Percentiles rank a stretch among this genome's conserved stretches.
These are phyloP conservation scores for Pseudomyrmex cubaensis DNA, from an alignment of 1,140 invertebrate genomes.

Conservation along the genomic window DNA sequence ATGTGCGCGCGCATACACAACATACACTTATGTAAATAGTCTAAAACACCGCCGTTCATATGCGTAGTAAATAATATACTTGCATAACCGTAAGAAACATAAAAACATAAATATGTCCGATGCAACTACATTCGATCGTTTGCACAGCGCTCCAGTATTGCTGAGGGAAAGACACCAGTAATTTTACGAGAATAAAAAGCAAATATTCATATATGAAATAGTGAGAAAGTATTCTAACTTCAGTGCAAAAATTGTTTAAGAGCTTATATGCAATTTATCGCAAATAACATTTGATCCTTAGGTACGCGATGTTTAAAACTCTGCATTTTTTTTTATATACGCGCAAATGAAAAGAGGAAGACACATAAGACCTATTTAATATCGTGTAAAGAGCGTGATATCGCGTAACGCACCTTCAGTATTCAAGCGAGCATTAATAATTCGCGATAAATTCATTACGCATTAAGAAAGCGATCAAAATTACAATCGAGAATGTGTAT, in stretches of 20 bases:
- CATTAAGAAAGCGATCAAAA: slow-evolving; percentile 62
- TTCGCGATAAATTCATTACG: slow-evolving; percentile 48
- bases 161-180: neutral
- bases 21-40: slow-evolving; percentile 47
- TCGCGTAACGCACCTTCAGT: slow-evolving; percentile 18
- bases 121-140: slow-evolving; percentile 43
- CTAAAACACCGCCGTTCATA: slow-evolving; percentile 29
- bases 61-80: slow-evolving; percentile 50
- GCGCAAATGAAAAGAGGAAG: slow-evolving; percentile 13
- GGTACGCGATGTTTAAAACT: slow-evolving; percentile 9
- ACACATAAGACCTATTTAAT: neutral
- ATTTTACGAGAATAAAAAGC: slow-evolving; percentile 15
- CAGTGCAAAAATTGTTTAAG: neutral
- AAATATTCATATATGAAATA: neutral
- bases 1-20: no score
- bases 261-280: no score
- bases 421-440: slow-evolving; percentile 34
- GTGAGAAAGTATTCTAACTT: slow-evolving; percentile 45
- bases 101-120: slow-evolving; percentile 32
- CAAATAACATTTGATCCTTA: no score
- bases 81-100: slow-evolving; percentile 46
- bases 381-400: neutral
- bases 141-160: slow-evolving; percentile 19
- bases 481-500: slow-evolving; percentile 52
- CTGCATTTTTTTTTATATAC: neutral